phyloP scores from a whole-genome alignment of 2,888 invertebrate species.

The Entomobrya proxima region DNA sequence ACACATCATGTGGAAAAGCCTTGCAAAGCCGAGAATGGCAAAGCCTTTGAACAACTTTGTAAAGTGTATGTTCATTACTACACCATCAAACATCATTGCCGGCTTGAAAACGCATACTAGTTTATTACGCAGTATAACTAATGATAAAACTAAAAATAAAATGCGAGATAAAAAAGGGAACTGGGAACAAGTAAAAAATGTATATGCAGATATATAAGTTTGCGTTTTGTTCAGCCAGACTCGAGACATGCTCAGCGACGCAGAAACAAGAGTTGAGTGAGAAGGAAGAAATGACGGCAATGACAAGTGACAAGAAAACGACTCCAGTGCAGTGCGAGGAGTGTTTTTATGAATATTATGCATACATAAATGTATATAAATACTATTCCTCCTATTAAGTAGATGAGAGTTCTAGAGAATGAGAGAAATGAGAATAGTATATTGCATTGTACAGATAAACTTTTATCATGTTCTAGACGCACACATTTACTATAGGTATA shows the following conservation, averaged over 20 bases:
- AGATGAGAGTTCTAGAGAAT: not conserved
- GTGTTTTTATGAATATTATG: conserved; percentile 37
- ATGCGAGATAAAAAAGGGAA: not conserved
- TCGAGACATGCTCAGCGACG: conserved; percentile 46
- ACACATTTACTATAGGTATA: not conserved
- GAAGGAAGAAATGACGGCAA: conserved; percentile 35
- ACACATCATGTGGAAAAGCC: not conserved
- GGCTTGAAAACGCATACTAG: not conserved
- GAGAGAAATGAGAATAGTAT: not conserved
- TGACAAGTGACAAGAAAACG: conserved; percentile 40
- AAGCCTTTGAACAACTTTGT: not conserved
- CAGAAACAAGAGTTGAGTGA: conserved; percentile 47
- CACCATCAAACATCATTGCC: not conserved
- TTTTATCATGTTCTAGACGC: not conserved
- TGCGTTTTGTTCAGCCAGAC: conserved; percentile 19
- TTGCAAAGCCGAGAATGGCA: not conserved
- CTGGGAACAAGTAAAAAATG: not conserved
- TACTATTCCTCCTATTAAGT: not conserved
- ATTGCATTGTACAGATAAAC: not conserved
- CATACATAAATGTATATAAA: conserved; percentile 8
- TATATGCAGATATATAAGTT: no score
- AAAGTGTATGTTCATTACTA: not conserved
- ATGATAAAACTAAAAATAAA: conserved; percentile 9
- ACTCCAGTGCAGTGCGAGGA: conserved; percentile 43
- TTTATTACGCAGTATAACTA: conserved; percentile 22